These are phyloP conservation scores for Stictocephala bisonia DNA, from an alignment of 2,888 invertebrate species.

Conservation along the genomic window DNA sequence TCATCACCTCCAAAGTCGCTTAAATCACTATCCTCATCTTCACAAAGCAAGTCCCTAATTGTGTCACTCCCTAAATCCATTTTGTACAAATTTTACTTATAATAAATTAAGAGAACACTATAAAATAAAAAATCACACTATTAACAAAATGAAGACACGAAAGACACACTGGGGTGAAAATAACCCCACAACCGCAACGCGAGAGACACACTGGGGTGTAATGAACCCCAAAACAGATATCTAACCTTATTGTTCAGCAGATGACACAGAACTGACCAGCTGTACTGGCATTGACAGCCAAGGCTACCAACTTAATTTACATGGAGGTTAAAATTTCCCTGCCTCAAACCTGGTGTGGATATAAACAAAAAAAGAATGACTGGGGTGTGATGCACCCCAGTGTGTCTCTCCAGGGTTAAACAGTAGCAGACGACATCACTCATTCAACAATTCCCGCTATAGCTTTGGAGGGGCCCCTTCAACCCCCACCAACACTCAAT, in stretches of 20 bases:
- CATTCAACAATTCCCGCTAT: too few species aligned
- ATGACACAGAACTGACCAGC: neutral
- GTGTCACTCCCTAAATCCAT: too few species aligned
- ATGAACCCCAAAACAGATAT: too few species aligned
- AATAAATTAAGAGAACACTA: too few species aligned
- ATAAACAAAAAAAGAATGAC: neutral
- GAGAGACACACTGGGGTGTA: neutral
- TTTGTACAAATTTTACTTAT: too few species aligned
- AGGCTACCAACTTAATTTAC: conserved; percentile 32
- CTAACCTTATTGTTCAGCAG: neutral
- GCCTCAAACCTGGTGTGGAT: neutral
- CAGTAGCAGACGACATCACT: too few species aligned
- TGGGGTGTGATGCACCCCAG: conserved; percentile 32
- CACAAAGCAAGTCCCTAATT: conserved; percentile 1
- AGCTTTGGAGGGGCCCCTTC: too few species aligned
- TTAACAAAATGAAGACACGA: neutral
- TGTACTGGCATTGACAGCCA: neutral
- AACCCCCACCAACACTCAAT: too few species aligned
- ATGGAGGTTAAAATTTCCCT: conserved; percentile 7
- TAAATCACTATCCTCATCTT: neutral
- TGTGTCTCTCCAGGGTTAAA: conserved; percentile 22
- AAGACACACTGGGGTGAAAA: conserved; percentile 13
- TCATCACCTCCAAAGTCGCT: neutral
- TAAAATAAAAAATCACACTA: too few species aligned
- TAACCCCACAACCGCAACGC: conserved; percentile 16